Conservation (phyloP, 2,797 vertebrate species). For the Hyperoplus lanceolatus region DNA sequence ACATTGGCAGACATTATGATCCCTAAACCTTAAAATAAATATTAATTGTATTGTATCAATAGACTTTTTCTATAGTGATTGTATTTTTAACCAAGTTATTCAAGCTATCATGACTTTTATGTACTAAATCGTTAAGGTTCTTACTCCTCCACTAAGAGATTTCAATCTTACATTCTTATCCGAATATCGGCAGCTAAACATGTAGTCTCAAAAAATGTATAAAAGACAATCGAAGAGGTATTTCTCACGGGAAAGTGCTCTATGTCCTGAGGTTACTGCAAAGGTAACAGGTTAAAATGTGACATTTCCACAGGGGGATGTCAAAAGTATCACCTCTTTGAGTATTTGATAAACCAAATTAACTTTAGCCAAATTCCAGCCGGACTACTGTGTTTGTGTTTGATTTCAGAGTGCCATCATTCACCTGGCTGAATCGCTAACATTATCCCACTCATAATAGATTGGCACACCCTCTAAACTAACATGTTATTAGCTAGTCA, state of each 20-base stretch:
- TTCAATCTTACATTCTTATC: constrained; percentile 11
- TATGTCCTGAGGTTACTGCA: constrained; percentile 25
- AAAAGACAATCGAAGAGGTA: constrained; percentile 1
- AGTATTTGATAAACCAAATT: constrained; percentile 26
- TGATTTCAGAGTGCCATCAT: constrained; percentile 24
- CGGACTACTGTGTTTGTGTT: constrained; percentile 21
- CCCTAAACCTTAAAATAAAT: neutral
- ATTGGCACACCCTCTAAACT: constrained; percentile 35
- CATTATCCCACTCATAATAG: constrained; percentile 12
- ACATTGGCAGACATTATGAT: neutral
- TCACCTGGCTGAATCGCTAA: constrained; percentile 23
- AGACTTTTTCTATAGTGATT: neutral
- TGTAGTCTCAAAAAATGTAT: neutral
- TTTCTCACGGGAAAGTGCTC: constrained; percentile 17
- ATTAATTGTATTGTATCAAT: neutral
- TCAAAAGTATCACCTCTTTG: constrained; percentile 66
- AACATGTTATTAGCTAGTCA: constrained; percentile 11
- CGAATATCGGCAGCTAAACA: constrained; percentile 5
- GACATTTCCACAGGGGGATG: constrained; percentile 55
- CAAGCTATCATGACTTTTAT: neutral
- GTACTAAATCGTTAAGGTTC: constrained; percentile 12
- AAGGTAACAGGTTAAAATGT: constrained; percentile 51
- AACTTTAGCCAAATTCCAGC: constrained; percentile 2
- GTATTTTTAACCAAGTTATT: neutral
- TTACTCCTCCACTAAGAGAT: neutral